Evolutionary conservation across 2,888 invertebrate genomes (phyloP).

Genomic region (Ceratothoa steindachneri): DNA sequence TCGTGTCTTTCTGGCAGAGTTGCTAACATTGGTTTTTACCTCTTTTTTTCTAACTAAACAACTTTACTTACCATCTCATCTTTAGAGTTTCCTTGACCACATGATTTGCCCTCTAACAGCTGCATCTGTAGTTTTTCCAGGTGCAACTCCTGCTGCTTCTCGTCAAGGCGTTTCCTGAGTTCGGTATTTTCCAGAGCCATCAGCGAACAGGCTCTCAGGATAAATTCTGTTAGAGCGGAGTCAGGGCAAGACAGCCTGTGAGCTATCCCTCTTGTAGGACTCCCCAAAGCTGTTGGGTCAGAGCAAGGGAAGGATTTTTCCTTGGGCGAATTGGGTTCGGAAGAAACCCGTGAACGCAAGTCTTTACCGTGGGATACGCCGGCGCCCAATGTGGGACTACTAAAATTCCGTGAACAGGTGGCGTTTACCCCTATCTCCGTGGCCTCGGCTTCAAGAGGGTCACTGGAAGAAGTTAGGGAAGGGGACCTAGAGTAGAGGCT

Average conservation of each 20-base stretch:
- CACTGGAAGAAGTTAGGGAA: neutral
- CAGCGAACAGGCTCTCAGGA: constrained; percentile 36
- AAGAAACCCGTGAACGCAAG: neutral
- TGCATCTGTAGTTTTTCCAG: neutral
- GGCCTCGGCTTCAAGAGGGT: neutral
- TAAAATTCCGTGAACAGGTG: neutral
- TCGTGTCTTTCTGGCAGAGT: too few species aligned
- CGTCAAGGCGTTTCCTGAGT: constrained; percentile 29
- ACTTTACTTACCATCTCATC: neutral
- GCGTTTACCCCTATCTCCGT: neutral
- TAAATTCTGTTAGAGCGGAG: constrained; percentile 34
- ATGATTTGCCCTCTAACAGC: neutral
- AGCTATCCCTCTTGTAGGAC: neutral
- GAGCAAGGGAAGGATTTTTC: too few species aligned
- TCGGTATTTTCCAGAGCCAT: constrained; percentile 43
- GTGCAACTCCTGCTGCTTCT: constrained; percentile 19
- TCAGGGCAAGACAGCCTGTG: constrained; percentile 25
- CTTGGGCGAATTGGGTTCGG: neutral
- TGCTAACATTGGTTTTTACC: too few species aligned
- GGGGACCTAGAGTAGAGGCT: neutral
- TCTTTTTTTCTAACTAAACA: too few species aligned
- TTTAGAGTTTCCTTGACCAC: neutral
- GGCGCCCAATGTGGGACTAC: neutral
- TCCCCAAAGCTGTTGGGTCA: too few species aligned
- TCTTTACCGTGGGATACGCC: neutral